Evolutionary conservation across 2,113 vertebrate genomes (phyloP), one percentile per base, ranked within the genome.

Genomic region (Piaya cayana): DNA sequence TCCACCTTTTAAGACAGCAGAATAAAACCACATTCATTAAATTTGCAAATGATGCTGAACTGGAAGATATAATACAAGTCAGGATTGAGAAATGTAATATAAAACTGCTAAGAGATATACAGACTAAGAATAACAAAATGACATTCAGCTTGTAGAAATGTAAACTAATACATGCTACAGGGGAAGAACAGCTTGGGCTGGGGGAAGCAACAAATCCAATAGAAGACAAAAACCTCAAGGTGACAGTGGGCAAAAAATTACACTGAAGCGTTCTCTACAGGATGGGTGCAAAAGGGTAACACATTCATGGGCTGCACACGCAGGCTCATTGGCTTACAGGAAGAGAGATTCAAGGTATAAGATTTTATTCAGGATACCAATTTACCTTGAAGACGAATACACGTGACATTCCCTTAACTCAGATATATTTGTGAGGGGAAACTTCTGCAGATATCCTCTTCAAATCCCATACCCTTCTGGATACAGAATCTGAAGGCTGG

Each of bases 61-160:
- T 60, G 32, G 42, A 63, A 83, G 50, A 19, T 49, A 92, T 70
- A 86, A 56, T 37, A 92, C 71, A 47, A 92, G 30, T 80, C 92
- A 71, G 64, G 43, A 86, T 83, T 82, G 68, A 90, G 88, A 92
- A 95, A 64, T 7, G 18, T 45, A 71, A 81, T 68, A 49, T 49
- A 74, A 74, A 83, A 56, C 82, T 83, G 39, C 68, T 90, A 68
- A 67, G 43, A 94, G 68, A 95, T 90, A 80, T 20, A 49, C 9
- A 63, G 36, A 10, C 68, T 81, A 68, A 70, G 72, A 86, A 80
- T 8, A 83, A 34, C 75, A 90, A 95, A 96, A 93, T 90, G 76
- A 94, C 92, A 92, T 94, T 92, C 82, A 83, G 64, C 79, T 84
- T 92, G 88, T 90, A 88, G 90, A 95, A 95, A 94, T 86, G 60